These are phyloP conservation scores for Papilio helenus DNA, from an alignment of 1,140 invertebrate genomes.

Conservation along the genomic window DNA sequence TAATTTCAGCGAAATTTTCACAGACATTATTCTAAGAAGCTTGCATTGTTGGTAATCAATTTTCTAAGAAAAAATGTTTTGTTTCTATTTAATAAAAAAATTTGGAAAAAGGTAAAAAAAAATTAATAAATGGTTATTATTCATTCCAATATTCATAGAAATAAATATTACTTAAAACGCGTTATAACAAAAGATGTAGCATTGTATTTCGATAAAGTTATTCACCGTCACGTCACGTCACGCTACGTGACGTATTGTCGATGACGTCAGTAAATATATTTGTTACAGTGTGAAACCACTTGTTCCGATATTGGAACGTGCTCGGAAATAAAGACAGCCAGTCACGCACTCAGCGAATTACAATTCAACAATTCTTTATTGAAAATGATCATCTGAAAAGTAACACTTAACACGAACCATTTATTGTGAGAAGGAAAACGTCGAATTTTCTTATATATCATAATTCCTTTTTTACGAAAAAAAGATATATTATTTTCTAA, in stretches of 20 bases:
- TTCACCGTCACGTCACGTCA: not conserved
- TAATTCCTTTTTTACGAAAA: not conserved
- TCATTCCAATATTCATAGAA: no score
- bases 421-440: not conserved
- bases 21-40: not conserved
- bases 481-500: not conserved
- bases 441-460: not conserved
- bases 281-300: not conserved
- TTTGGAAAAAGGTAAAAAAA: not conserved
- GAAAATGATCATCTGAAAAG: not conserved
- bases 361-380: slow-evolving; percentile 2
- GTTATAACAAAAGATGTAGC: not conserved
- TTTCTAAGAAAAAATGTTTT: not conserved
- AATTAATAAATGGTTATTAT: not conserved
- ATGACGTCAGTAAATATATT: not conserved
- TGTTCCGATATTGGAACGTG: not conserved
- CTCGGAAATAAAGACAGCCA: not conserved
- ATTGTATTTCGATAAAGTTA: not conserved
- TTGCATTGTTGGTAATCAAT: not conserved
- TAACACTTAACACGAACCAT: not conserved
- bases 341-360: not conserved
- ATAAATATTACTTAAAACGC: no score
- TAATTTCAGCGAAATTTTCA: not conserved
- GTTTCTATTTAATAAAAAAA: not conserved
- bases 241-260: not conserved